Evolutionary conservation across 2,797 vertebrate genomes (phyloP).

Genomic region (Spondyliosoma cantharus): DNA sequence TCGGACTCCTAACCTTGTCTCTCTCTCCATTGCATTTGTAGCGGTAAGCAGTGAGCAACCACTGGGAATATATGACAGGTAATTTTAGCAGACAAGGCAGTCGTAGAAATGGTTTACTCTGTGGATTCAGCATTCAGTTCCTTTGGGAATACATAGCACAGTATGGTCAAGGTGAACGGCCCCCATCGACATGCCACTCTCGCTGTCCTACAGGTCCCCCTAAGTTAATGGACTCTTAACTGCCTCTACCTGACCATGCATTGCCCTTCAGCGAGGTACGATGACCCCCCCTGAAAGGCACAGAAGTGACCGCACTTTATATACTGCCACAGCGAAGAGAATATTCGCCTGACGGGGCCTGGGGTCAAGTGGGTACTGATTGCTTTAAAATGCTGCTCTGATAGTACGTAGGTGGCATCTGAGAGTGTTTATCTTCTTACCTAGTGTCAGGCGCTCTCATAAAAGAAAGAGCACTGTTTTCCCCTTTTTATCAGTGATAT

Average conservation of each 20-base stretch:
- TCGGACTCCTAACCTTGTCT: slow-evolving; percentile 55
- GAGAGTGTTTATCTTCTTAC: slow-evolving; percentile 19
- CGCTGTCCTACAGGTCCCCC: slow-evolving; percentile 26
- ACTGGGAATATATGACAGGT: slow-evolving; percentile 58
- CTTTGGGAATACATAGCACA: slow-evolving; percentile 24
- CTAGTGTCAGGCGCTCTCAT: slow-evolving; percentile 7
- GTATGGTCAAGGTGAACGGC: slow-evolving; percentile 63
- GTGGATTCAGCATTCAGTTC: slow-evolving; percentile 57
- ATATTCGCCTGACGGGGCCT: neutral
- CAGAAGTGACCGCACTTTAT: neutral
- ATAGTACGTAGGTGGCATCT: slow-evolving; percentile 12
- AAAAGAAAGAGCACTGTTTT: neutral
- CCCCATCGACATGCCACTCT: slow-evolving; percentile 21
- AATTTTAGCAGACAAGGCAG: slow-evolving; percentile 51
- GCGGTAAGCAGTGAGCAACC: slow-evolving; percentile 52
- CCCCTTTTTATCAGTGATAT: neutral
- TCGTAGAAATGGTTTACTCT: slow-evolving; percentile 42
- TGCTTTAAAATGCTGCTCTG: slow-evolving; percentile 21
- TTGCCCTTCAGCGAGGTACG: slow-evolving; percentile 29
- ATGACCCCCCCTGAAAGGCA: slow-evolving; percentile 34
- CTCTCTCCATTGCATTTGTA: slow-evolving; percentile 45
- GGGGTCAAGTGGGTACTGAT: slow-evolving; percentile 31
- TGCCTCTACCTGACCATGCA: slow-evolving; percentile 39
- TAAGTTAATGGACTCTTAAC: slow-evolving; percentile 57
- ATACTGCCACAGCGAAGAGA: slow-evolving; percentile 15